A percentile compares a stretch with the other conserved stretches of the same genome.
phyloP scores from a whole-genome alignment of 2,113 vertebrate species.

The Platysternon megacephalum region DNA sequence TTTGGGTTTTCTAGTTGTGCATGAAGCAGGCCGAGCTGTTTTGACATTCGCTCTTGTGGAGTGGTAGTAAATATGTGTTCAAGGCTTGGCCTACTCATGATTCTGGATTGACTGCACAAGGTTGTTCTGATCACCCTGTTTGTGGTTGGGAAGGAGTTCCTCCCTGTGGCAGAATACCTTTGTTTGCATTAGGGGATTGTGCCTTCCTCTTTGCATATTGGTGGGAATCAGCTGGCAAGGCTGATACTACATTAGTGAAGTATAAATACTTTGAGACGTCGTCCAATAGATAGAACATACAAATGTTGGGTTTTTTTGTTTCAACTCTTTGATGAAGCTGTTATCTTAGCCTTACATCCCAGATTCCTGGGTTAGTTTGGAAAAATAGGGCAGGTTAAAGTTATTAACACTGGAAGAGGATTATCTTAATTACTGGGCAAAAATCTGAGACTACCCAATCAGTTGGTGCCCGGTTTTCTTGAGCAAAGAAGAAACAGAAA shows the following conservation, averaged over 20 bases:
- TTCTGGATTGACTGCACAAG: background rate
- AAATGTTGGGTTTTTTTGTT: background rate
- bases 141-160: background rate
- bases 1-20: background rate
- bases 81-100: background rate
- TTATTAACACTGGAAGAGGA: background rate
- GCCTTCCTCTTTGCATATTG: background rate
- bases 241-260: background rate
- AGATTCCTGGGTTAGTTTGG: background rate
- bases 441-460: background rate
- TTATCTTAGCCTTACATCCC: background rate
- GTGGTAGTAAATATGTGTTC: background rate
- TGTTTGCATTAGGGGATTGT: background rate
- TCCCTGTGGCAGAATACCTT: background rate
- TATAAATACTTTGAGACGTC: background rate
- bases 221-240: background rate
- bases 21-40: background rate
- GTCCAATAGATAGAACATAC: background rate
- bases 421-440: background rate
- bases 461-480: background rate
- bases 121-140: background rate
- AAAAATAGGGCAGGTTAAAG: background rate
- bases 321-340: background rate
- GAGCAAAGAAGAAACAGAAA: background rate
- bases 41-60: background rate